Evolutionary conservation across 2,888 invertebrate species (phyloP).

Genomic region (Candidula unifasciata): DNA sequence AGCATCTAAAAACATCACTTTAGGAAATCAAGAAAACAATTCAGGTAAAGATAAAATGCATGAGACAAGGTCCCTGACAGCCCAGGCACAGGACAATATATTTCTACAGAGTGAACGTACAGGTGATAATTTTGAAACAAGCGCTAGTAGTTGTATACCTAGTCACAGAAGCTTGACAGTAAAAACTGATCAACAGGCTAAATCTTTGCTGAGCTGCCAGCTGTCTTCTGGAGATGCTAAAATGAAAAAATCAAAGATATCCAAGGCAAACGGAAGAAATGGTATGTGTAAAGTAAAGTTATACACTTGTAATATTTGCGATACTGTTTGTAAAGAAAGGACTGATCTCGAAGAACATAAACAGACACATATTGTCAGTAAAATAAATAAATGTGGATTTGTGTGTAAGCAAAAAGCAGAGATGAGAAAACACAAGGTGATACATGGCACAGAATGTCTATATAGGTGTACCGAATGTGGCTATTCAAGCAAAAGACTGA

Average conservation of each 20-base stretch:
- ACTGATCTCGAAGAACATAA: constrained; percentile 19
- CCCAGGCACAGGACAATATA: too few species aligned
- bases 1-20: neutral
- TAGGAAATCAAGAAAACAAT: neutral
- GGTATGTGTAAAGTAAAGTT: neutral
- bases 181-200: constrained; percentile 23
- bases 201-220: constrained; percentile 3
- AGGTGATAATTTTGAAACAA: constrained; percentile 7
- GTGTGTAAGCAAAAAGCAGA: constrained; percentile 34
- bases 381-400: constrained; percentile 25
- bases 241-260: neutral
- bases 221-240: neutral
- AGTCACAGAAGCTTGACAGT: constrained; percentile 28
- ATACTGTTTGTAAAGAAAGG: constrained; percentile 9
- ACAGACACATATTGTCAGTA: neutral
- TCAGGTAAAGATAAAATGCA: neutral
- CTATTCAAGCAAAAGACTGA: constrained; percentile 34
- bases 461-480: constrained; percentile 33
- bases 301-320: constrained; percentile 18
- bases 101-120: neutral
- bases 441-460: constrained; percentile 13
- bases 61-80: neutral
- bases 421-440: constrained; percentile 38
- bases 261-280: neutral
- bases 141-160: neutral